phyloP scores from a whole-genome alignment of 2,113 vertebrate genomes.

The Aptenodytes forsteri region DNA sequence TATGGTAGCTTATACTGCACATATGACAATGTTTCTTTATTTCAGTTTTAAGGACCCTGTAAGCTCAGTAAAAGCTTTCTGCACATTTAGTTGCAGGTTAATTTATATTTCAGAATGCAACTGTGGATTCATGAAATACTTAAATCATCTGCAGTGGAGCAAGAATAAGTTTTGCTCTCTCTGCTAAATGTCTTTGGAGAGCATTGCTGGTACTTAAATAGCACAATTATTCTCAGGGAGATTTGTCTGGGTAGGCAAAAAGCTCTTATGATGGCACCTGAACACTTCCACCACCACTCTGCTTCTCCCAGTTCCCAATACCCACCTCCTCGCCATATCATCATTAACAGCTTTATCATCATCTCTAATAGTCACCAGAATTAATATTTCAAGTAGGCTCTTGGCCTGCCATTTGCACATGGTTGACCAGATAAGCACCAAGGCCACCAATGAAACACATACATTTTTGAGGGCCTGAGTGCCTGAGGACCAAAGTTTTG shows the following conservation, averaged over 20 bases:
- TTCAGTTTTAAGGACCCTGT: neutral
- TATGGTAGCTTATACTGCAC: neutral
- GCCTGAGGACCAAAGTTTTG: neutral
- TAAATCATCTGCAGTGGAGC: neutral
- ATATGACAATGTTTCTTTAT: neutral
- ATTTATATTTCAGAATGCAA: neutral
- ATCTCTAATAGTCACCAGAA: neutral
- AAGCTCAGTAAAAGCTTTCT: neutral
- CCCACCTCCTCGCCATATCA: accelerated
- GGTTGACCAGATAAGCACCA: neutral
- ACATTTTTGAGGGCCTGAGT: neutral
- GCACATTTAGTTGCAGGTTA: neutral
- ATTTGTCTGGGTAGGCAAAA: neutral
- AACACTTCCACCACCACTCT: neutral
- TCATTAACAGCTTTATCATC: neutral
- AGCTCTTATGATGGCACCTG: neutral
- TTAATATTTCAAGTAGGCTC: neutral
- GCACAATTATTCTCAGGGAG: neutral
- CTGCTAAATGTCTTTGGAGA: neutral
- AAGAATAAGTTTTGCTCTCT: neutral
- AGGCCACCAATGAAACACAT: accelerated
- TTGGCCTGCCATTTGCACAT: accelerated
- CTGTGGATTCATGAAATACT: neutral
- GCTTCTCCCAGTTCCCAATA: neutral
- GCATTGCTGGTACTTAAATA: neutral